These are phyloP conservation scores for Dryobota labecula DNA, from an alignment of 2,888 invertebrate genomes.

Conservation along the genomic window DNA sequence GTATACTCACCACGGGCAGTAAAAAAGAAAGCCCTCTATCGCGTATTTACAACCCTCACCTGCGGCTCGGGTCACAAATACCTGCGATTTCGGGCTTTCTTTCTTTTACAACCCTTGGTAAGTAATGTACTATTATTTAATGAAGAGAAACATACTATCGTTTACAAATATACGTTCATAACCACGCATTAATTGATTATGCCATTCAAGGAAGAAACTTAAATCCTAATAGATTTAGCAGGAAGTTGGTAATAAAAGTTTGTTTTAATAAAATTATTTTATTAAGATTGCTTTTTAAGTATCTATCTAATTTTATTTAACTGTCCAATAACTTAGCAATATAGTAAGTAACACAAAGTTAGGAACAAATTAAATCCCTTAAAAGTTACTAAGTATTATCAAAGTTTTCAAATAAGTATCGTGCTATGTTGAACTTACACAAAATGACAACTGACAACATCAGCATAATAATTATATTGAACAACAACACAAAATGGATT, in stretches of 20 bases:
- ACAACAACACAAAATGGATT: not conserved
- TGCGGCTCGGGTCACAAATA: too few species aligned
- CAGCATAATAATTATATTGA: not conserved
- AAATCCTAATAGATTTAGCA: constrained; percentile 2
- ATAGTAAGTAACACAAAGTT: not conserved
- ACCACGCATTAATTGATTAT: not conserved
- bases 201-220: not conserved
- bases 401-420: not conserved
- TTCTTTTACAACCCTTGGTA: too few species aligned
- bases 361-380: not conserved
- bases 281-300: not conserved
- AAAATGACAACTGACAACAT: constrained; percentile 2
- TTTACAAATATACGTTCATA: not conserved
- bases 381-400: not conserved
- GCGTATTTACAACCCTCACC: too few species aligned
- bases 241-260: not conserved
- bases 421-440: constrained; percentile 1
- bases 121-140: too few species aligned
- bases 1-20: too few species aligned
- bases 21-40: too few species aligned
- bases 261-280: not conserved
- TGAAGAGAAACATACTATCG: too few species aligned
- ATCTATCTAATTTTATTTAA: not conserved
- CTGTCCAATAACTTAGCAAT: not conserved
- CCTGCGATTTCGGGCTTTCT: too few species aligned